Evolutionary conservation across 1,140 invertebrate species (phyloP).

Genomic region (Trichonephila inaurata): DNA sequence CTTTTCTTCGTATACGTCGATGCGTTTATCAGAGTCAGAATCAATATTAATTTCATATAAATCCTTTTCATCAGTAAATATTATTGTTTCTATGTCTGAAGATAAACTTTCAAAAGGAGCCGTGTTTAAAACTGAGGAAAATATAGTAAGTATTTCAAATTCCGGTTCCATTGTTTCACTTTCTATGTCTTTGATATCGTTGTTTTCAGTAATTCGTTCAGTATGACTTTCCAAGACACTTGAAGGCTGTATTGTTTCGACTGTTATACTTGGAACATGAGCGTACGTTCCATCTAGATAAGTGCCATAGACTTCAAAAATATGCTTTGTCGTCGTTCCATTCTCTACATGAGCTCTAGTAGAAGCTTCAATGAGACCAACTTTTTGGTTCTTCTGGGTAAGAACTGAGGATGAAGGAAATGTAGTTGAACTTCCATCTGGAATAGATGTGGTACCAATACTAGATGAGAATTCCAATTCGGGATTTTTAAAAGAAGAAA

Average conservation of each 20-base stretch:
- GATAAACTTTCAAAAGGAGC: background rate
- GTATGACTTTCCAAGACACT: background rate
- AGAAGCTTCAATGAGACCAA: conserved; percentile 79
- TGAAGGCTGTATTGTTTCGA: conserved; percentile 23
- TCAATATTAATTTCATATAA: background rate
- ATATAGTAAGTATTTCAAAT: conserved; percentile 64
- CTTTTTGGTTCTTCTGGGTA: conserved; percentile 17
- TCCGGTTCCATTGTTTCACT: background rate
- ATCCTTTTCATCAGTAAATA: background rate
- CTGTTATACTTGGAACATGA: conserved; percentile 82
- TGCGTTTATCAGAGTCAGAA: background rate
- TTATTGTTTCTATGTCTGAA: background rate
- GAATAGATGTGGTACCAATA: conserved; percentile 78
- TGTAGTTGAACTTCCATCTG: conserved; percentile 80
- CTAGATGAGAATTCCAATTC: conserved; percentile 78
- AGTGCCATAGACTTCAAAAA: conserved; percentile 89
- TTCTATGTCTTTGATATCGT: background rate
- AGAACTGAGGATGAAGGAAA: conserved; percentile 82
- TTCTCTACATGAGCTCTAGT: conserved; percentile 84
- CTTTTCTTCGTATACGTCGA: background rate
- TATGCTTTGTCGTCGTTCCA: conserved; percentile 85
- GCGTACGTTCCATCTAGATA: conserved; percentile 91
- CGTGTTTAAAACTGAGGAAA: background rate
- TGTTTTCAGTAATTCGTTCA: background rate
- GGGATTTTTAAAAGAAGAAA: conserved; percentile 78